Conservation (phyloP, 2,797 vertebrate species). For the Poeciliopsis presidionis region DNA sequence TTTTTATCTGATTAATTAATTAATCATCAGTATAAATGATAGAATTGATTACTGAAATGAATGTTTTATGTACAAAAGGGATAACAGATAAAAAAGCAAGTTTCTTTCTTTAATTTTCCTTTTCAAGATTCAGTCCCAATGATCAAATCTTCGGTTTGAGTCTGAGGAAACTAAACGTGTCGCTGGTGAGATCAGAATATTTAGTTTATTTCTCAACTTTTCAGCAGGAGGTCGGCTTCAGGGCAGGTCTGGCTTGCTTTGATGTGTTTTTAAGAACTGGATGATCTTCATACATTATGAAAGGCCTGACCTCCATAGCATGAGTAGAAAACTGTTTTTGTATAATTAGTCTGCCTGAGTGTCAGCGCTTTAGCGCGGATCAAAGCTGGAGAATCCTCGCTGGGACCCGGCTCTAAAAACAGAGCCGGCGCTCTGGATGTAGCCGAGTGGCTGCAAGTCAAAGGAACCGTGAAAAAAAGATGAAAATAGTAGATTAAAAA, state of each 20-base stretch:
- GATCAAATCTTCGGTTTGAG: not conserved
- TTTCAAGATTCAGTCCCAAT: not conserved
- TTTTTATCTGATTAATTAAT: no score
- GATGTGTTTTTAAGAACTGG: conserved; percentile 42
- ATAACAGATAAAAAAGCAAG: not conserved
- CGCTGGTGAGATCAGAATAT: conserved; percentile 15
- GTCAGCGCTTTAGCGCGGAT: conserved; percentile 36
- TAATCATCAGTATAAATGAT: no score
- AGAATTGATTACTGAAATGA: no score
- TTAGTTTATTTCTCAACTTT: not conserved
- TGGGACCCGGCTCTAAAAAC: conserved; percentile 34
- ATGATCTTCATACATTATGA: conserved; percentile 30
- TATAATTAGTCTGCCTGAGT: conserved; percentile 48
- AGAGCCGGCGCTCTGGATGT: conserved; percentile 33
- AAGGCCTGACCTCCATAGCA: not conserved
- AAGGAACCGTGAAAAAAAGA: conserved; percentile 14
- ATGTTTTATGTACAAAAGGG: not conserved
- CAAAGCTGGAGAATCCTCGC: conserved; percentile 34
- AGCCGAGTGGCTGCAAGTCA: conserved; percentile 26
- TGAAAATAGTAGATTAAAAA: conserved; percentile 7
- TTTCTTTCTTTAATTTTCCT: not conserved
- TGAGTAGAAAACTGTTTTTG: conserved; percentile 14
- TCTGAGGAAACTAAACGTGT: not conserved
- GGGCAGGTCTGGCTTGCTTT: conserved; percentile 19
- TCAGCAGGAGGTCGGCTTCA: conserved; percentile 30